Evolutionary conservation across 2,797 vertebrate genomes (phyloP).

Genomic region (Tauraco hartlaubi): DNA sequence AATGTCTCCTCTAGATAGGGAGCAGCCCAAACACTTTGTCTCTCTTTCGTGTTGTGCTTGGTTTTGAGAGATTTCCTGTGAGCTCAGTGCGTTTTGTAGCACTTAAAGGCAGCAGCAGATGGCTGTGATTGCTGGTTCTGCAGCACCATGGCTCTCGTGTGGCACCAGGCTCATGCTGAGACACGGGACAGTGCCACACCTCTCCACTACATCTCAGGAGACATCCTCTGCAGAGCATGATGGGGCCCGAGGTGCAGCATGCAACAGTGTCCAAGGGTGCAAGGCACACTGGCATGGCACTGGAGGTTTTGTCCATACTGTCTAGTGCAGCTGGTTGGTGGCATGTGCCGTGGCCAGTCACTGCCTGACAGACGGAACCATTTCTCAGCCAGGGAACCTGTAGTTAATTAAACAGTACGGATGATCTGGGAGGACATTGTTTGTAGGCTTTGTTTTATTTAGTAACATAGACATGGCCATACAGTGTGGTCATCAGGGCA

Average conservation of each 20-base stretch:
- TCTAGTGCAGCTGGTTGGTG: neutral
- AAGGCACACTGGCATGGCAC: neutral
- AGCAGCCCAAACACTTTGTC: neutral
- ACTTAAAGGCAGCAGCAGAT: neutral
- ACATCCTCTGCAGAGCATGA: neutral
- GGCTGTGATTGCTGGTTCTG: neutral
- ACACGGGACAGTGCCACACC: neutral
- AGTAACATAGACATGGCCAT: neutral
- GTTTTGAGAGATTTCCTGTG: neutral
- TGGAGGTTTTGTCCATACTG: neutral
- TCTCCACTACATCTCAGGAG: neutral
- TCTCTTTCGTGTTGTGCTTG: neutral
- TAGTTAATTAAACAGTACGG: neutral
- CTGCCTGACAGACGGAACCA: neutral
- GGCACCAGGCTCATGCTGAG: neutral
- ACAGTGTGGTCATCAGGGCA: neutral
- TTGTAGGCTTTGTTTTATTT: neutral
- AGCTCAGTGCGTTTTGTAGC: neutral
- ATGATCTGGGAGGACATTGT: neutral
- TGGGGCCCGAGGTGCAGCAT: fast-evolving
- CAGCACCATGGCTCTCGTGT: neutral
- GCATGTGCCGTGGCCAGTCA: neutral
- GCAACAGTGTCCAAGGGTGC: neutral
- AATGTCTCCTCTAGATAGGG: neutral
- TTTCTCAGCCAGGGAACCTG: neutral